Base-by-base conservation (phyloP, 2,113 vertebrate species). In the Apeltes quadracus region DNA sequence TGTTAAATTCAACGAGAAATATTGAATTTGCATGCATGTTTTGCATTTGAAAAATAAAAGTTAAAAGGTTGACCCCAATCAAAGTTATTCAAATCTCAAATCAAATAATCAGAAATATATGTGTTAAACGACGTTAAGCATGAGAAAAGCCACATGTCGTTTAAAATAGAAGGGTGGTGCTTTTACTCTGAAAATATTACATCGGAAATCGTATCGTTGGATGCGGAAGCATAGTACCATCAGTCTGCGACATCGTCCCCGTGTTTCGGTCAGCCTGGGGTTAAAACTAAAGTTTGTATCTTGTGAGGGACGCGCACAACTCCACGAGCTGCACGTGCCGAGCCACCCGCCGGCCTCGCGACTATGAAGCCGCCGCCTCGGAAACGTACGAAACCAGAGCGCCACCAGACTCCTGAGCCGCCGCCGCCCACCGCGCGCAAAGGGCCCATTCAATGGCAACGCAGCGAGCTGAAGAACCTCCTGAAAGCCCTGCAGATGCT, bases 301-400 rank as follows among this genome's bases (percentile, higher is more conserved):
- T 13, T 7, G 41, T 6, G 14, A 46, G 10, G 3, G 22, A 18
- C 5, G 4, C n/a, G 12, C n/a, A n/a, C 22, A 20, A 9, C 12
- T 14, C 2, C 10, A n/a, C 5, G 15, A 38, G 23, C 25, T 64
- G 12, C 9, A 22, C 23, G 34, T 18, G 1, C 18, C 1, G 20
- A 22, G 20, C 18, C 15, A 1, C 3, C 25, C 12, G 22, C 27
- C 20, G 0, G 5, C 25, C 10, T 46, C 25, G 8, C 59, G 16
- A 36, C 22, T 1, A 88, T 88, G 86, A 88, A 86, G 61, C 86
- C 86, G 3, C 86, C 86, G 7, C 38, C 81, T 10, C 86, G 86
- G 0, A 72, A 4, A n/a, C 69, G 86, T 22, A 39, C 0, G 0
- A 84, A 66, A 73, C 67, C 56, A 2, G 5, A 46, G 0, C 34